phyloP scores from a whole-genome alignment of 2,797 vertebrate genomes.

The Rhinichthys osculus region DNA sequence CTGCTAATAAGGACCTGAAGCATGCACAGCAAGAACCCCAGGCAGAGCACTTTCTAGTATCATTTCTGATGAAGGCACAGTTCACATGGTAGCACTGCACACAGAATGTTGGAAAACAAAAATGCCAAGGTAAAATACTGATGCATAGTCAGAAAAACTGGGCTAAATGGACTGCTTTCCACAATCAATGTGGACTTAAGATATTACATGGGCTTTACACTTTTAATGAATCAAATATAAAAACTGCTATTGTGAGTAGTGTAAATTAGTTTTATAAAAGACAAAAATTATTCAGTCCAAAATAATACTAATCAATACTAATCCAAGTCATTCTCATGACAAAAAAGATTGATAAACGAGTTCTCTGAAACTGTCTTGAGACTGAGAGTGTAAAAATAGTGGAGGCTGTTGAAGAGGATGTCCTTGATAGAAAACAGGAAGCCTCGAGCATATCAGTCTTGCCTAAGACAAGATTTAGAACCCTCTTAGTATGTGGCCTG shows the following conservation, averaged over 20 bases:
- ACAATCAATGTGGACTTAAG: background rate
- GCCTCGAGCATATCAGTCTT: conserved; percentile 19
- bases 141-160: background rate
- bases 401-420: conserved; percentile 28
- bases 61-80: background rate
- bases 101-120: background rate
- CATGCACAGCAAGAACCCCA: conserved; percentile 11
- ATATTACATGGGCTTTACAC: background rate
- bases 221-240: too few species aligned
- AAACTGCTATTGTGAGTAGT: background rate
- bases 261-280: background rate
- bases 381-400: conserved; percentile 14
- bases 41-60: background rate
- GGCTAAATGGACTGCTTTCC: background rate
- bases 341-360: background rate
- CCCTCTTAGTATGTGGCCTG: background rate
- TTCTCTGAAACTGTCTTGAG: background rate
- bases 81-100: background rate
- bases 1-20: conserved; percentile 35
- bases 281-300: background rate
- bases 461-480: conserved; percentile 5
- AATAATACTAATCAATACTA: background rate
- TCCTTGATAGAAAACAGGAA: conserved; percentile 47
- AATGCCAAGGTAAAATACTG: background rate
- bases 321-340: background rate